A percentile compares a stretch with the other conserved stretches of the same genome.
Evolutionary conservation across 1,140 invertebrate species (phyloP).

Genomic region (Atta cephalotes): DNA sequence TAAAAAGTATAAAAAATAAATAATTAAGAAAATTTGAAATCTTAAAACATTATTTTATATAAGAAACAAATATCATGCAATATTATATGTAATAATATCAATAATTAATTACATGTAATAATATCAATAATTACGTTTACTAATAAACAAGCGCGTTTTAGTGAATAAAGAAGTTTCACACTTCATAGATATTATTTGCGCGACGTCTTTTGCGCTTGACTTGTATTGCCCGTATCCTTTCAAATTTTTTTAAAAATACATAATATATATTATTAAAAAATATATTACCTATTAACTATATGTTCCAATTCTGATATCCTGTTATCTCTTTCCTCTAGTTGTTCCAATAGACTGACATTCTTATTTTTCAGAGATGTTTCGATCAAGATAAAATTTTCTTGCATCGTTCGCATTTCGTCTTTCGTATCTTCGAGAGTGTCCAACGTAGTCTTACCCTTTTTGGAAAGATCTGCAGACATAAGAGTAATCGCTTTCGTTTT

Average conservation of each 20-base stretch:
- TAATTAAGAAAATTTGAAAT: background rate
- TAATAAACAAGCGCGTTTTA: no score
- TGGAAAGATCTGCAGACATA: slow-evolving; percentile 91
- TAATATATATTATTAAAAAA: slow-evolving; percentile 21
- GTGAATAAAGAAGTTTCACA: no score
- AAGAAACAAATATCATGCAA: slow-evolving; percentile 23
- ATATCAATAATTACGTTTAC: no score
- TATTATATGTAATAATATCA: background rate
- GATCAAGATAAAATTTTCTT: slow-evolving; percentile 90
- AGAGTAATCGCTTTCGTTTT: slow-evolving; percentile 93
- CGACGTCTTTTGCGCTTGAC: no score
- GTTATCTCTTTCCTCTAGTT: slow-evolving; percentile 88
- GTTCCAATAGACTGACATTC: slow-evolving; percentile 85
- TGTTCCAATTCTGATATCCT: slow-evolving; percentile 84
- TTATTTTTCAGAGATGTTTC: slow-evolving; percentile 91
- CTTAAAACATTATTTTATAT: background rate
- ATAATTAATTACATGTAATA: background rate
- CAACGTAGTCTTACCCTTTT: slow-evolving; percentile 90
- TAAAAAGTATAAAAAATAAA: slow-evolving; percentile 52
- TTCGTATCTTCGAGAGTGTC: slow-evolving; percentile 92
- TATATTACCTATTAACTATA: slow-evolving; percentile 77
- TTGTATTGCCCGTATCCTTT: no score
- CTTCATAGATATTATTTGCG: no score
- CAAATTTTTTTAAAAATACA: background rate
- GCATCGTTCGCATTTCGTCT: slow-evolving; percentile 93